phyloP scores from a whole-genome alignment of 64 coral and sea anemone species.

The Montipora sp. region DNA sequence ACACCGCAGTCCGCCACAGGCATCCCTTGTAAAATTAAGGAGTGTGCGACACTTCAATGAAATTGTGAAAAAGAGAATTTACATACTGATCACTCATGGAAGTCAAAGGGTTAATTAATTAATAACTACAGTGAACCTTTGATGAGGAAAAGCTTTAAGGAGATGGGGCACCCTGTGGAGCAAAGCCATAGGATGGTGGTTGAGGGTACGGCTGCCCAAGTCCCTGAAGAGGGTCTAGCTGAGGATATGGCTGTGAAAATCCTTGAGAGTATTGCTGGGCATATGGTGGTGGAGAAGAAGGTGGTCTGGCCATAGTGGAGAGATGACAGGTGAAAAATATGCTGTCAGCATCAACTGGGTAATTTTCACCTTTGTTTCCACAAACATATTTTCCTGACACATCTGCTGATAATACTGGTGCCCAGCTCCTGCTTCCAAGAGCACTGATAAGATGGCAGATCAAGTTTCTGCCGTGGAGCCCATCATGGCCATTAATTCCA shows the following conservation, averaged over 20 bases:
- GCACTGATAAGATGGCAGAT: constrained; percentile 78
- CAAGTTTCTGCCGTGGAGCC: constrained; percentile 71
- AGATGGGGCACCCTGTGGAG: too few species aligned
- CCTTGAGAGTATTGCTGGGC: not conserved
- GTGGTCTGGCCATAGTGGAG: not conserved
- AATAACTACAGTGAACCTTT: too few species aligned
- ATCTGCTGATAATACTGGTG: constrained; percentile 62
- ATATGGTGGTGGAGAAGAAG: constrained; percentile 9
- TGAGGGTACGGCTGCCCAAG: constrained; percentile 11
- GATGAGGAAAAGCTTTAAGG: too few species aligned
- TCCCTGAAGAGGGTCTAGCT: constrained; percentile 26
- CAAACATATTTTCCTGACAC: constrained; percentile 82
- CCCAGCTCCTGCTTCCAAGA: constrained; percentile 64
- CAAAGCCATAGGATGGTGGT: not conserved
- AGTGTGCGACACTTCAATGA: too few species aligned
- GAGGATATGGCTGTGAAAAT: not conserved
- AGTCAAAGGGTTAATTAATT: too few species aligned
- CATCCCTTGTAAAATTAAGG: too few species aligned
- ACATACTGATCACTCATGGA: too few species aligned
- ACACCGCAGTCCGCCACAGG: too few species aligned
- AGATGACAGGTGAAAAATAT: constrained; percentile 80
- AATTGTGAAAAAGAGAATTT: too few species aligned
- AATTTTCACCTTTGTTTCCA: constrained; percentile 59
- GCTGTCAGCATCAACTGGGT: constrained; percentile 91
- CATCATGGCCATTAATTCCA: constrained; percentile 55